Percentiles rank a stretch among this genome's conserved stretches.
These are phyloP conservation scores for Caenorhabditis sinica DNA, from an alignment of 2,888 invertebrate genomes.

Conservation along the genomic window DNA sequence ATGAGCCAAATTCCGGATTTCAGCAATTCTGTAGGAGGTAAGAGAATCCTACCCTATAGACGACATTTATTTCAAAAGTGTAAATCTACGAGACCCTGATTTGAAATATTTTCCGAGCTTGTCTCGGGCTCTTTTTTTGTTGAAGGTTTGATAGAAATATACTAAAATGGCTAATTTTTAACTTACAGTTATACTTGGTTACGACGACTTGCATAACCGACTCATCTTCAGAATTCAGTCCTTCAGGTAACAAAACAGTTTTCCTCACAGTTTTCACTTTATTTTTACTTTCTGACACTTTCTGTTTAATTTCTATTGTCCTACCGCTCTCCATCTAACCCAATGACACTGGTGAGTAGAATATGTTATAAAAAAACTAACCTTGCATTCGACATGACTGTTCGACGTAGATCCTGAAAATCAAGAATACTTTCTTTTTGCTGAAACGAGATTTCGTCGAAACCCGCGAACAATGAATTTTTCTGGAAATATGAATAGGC, in stretches of 20 bases:
- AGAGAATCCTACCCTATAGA: too few species aligned
- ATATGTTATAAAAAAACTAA: slow-evolving; percentile 40
- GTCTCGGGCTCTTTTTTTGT: too few species aligned
- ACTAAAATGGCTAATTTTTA: too few species aligned
- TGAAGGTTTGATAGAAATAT: too few species aligned
- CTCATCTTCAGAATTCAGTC: too few species aligned
- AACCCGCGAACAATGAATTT: slow-evolving; percentile 12
- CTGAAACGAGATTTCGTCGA: neutral
- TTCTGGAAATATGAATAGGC: slow-evolving; percentile 12
- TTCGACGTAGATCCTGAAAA: slow-evolving; percentile 67
- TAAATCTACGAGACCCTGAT: too few species aligned
- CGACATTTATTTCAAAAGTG: too few species aligned
- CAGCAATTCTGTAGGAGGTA: too few species aligned
- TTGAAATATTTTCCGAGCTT: too few species aligned
- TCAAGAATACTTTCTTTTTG: neutral
- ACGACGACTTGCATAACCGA: too few species aligned
- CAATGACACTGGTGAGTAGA: slow-evolving; percentile 13
- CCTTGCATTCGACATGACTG: slow-evolving; percentile 67
- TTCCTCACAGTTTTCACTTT: neutral
- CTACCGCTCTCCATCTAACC: neutral
- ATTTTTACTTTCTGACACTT: neutral
- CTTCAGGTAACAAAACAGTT: neutral
- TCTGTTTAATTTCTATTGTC: slow-evolving; percentile 5
- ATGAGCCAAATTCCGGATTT: too few species aligned
- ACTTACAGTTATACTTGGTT: too few species aligned